These are phyloP conservation scores for Azorinus chamasolen DNA, from an alignment of 2,888 invertebrate genomes.

Conservation along the genomic window DNA sequence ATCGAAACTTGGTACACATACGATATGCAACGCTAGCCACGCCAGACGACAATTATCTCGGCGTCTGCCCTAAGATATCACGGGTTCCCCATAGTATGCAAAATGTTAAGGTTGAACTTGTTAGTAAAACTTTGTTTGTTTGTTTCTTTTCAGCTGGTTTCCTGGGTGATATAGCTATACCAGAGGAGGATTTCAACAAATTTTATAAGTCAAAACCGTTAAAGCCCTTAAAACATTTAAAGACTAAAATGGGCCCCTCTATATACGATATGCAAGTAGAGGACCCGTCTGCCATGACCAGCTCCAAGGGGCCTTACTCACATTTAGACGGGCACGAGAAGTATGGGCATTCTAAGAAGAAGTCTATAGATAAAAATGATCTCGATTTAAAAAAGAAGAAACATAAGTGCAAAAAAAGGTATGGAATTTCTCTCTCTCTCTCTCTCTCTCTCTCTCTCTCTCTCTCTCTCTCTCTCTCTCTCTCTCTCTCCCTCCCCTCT, in stretches of 20 bases:
- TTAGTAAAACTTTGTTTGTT: too few species aligned
- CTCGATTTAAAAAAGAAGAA: constrained; percentile 41
- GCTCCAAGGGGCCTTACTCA: constrained; percentile 44
- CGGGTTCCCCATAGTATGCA: too few species aligned
- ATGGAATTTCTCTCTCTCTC: too few species aligned
- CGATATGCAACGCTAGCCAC: too few species aligned
- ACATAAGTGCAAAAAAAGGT: constrained; percentile 67
- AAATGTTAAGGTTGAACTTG: too few species aligned
- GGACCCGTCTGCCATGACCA: constrained; percentile 66
- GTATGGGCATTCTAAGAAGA: constrained; percentile 16
- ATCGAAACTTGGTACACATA: too few species aligned
- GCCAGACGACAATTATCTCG: too few species aligned
- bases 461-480: too few species aligned
- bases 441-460: too few species aligned
- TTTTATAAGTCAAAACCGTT: constrained; percentile 24
- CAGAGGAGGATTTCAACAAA: constrained; percentile 76
- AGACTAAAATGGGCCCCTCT: constrained; percentile 54
- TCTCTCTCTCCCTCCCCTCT: too few species aligned
- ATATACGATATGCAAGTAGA: constrained; percentile 77
- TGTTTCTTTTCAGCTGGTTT: constrained; percentile 81
- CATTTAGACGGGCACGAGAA: constrained; percentile 45
- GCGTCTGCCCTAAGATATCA: too few species aligned
- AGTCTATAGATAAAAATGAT: background rate
- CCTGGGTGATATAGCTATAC: constrained; percentile 82
- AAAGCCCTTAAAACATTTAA: constrained; percentile 40